Conservation (phyloP, 2,888 invertebrate genomes). For the Herminia tarsipennalis region DNA sequence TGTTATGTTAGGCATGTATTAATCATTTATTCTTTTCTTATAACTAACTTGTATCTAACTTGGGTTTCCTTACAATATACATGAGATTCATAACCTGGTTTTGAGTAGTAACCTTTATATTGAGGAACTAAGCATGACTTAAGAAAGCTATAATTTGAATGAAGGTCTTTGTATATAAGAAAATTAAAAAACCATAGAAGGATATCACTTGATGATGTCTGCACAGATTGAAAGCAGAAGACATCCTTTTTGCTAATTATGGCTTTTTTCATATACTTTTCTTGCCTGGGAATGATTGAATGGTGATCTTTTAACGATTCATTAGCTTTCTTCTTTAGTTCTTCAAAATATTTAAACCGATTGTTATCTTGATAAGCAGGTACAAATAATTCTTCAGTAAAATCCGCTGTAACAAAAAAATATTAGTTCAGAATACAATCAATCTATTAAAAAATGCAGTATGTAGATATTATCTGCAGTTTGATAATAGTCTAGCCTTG, state of each 20-base stretch:
- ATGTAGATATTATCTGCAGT: too few relatives aligned
- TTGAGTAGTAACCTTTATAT: constrained; percentile 1
- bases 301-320: constrained; percentile 12
- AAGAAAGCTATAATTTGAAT: constrained; percentile 56
- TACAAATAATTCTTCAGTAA: constrained; percentile 45
- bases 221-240: constrained; percentile 53
- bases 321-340: constrained; percentile 3
- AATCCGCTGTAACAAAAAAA: constrained; percentile 48
- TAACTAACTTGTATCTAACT: neutral
- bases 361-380: constrained; percentile 58
- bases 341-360: constrained; percentile 46
- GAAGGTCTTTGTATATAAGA: constrained; percentile 52
- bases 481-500: too few relatives aligned
- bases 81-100: too few relatives aligned
- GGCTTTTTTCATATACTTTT: neutral
- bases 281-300: neutral
- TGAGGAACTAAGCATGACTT: constrained; percentile 32
- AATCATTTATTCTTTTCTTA: neutral
- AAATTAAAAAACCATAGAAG: constrained; percentile 60
- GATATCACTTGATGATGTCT: constrained; percentile 41
- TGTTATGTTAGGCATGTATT: neutral
- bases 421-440: too few relatives aligned
- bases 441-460: too few relatives aligned
- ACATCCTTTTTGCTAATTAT: constrained; percentile 51
- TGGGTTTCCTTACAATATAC: neutral